Evolutionary conservation across 2,113 vertebrate genomes (phyloP).

Genomic region (Pitta sordida): DNA sequence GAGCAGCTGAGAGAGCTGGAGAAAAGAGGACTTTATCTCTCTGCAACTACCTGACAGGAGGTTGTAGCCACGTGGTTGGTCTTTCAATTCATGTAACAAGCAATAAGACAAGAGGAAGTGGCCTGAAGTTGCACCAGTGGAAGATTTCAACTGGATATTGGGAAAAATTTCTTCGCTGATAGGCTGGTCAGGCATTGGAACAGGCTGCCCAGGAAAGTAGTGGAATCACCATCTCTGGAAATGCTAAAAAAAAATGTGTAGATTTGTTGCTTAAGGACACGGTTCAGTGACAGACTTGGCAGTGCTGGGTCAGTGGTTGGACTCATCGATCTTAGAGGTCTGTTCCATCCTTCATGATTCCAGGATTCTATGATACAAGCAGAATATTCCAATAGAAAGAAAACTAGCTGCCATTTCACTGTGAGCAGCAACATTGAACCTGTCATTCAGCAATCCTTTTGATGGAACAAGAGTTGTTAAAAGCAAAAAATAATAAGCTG

Average conservation of each 20-base stretch:
- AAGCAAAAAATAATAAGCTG: constrained; percentile 5
- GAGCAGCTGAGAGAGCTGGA: not conserved
- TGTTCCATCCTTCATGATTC: not conserved
- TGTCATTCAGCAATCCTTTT: not conserved
- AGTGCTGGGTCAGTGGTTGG: not conserved
- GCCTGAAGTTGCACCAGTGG: not conserved
- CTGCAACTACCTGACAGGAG: not conserved
- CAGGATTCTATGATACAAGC: not conserved
- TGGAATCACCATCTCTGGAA: not conserved
- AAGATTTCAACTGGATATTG: not conserved
- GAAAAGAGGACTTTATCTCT: not conserved
- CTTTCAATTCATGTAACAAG: not conserved
- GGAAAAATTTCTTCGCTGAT: not conserved
- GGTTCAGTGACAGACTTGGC: not conserved
- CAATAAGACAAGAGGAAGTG: not conserved
- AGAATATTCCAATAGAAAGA: not conserved
- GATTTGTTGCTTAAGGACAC: not conserved
- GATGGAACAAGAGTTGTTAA: not conserved
- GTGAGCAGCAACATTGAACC: not conserved
- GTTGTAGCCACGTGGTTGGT: not conserved
- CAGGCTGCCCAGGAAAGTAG: not conserved
- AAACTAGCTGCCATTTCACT: not conserved
- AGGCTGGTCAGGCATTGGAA: not conserved
- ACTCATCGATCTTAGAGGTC: not conserved
- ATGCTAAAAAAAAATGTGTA: fast-evolving